A percentile compares a stretch with the other conserved stretches of the same genome.
phyloP scores from a whole-genome alignment of 2,888 invertebrate genomes.

The Acleris sparsana region DNA sequence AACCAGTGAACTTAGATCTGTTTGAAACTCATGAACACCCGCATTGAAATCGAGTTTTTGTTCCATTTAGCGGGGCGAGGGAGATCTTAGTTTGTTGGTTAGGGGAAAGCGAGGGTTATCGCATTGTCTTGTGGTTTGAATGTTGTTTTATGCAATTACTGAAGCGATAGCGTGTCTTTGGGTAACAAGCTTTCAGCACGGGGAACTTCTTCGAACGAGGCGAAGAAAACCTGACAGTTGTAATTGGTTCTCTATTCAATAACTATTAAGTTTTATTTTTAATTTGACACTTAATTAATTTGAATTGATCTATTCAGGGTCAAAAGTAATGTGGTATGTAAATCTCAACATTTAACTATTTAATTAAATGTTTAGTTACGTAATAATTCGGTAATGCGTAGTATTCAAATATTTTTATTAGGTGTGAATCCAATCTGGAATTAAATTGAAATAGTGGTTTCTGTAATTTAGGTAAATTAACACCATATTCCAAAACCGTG shows the following conservation, averaged over 20 bases:
- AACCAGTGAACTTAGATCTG: conserved; percentile 54
- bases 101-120: conserved; percentile 61
- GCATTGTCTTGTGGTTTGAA: conserved; percentile 71
- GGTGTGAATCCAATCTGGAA: conserved; percentile 22
- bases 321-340: conserved; percentile 22
- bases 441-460: conserved; percentile 14
- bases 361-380: conserved; percentile 24
- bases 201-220: conserved; percentile 31
- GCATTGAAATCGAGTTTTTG: conserved; percentile 24
- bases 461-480: conserved; percentile 24
- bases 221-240: conserved; percentile 17
- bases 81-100: conserved; percentile 53
- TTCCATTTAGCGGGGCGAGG: conserved; percentile 37
- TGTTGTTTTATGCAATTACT: conserved; percentile 81
- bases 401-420: conserved; percentile 24
- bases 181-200: conserved; percentile 75
- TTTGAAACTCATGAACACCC: conserved; percentile 26
- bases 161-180: conserved; percentile 71
- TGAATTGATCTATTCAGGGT: conserved; percentile 19
- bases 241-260: conserved; percentile 29
- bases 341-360: conserved; percentile 26
- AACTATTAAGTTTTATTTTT: conserved; percentile 21
- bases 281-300: conserved; percentile 29
- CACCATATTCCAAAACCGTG: conserved; percentile 9
- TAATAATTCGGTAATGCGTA: conserved; percentile 11